These are phyloP conservation scores for Ceratosolen fusciceps DNA, from an alignment of 1,140 invertebrate species.

Conservation along the genomic window DNA sequence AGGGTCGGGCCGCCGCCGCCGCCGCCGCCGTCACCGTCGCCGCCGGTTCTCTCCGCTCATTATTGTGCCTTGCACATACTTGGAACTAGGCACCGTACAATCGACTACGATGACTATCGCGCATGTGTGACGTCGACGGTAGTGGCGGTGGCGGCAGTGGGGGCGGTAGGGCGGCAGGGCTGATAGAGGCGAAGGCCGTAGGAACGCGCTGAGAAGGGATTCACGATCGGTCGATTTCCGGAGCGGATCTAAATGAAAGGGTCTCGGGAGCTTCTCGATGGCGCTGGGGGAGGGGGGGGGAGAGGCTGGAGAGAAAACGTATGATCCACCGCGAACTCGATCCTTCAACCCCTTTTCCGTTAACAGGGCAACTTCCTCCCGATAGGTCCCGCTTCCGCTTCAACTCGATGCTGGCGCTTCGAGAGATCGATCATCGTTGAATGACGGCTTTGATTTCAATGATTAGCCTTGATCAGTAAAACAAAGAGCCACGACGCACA, in stretches of 20 bases:
- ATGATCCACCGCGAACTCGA: background rate
- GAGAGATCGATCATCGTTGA: constrained; percentile 8
- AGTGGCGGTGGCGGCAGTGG: too few species aligned
- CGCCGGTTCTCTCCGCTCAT: background rate
- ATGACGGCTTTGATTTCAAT: background rate
- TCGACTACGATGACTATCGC: background rate
- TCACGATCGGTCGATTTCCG: constrained; percentile 29
- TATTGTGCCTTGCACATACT: background rate
- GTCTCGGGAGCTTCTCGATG: too few species aligned
- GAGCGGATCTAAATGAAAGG: background rate
- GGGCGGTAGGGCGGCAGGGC: too few species aligned
- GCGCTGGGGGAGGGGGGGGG: too few species aligned
- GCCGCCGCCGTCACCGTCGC: too few species aligned
- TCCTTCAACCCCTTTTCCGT: background rate
- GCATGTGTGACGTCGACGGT: too few species aligned
- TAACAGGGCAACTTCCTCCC: constrained; percentile 6
- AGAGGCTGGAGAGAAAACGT: background rate
- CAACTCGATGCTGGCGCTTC: background rate
- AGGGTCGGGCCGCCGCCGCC: background rate
- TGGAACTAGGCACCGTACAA: background rate
- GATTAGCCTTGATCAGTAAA: constrained; percentile 32
- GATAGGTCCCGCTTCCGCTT: constrained; percentile 27
- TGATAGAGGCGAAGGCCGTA: background rate
- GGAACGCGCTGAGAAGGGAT: background rate
- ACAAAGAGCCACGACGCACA: constrained; percentile 11